Evolutionary conservation across 35 echinoderm and acorn worm genomes (phyloP).

Genomic region (Lytechinus variegatus): DNA sequence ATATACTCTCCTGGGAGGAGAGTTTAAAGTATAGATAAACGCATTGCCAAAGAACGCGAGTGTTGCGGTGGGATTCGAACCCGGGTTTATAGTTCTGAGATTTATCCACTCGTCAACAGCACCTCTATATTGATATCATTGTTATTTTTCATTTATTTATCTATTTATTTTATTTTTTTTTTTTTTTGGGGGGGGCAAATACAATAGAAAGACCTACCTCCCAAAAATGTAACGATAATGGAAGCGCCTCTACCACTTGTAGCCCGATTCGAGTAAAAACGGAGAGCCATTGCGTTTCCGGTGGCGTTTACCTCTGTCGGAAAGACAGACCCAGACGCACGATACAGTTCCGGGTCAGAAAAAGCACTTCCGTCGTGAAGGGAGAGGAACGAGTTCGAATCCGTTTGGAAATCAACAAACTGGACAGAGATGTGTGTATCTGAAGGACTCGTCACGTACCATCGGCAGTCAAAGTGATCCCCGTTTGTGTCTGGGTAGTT

Average conservation of each 20-base stretch:
- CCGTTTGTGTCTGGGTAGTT: slow-evolving; percentile 29
- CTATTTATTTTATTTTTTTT: too few species aligned
- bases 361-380: not conserved
- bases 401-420: slow-evolving; percentile 31
- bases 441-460: slow-evolving; percentile 24
- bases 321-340: not conserved
- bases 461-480: slow-evolving; percentile 19
- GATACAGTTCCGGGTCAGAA: slow-evolving; percentile 19
- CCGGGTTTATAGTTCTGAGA: too few species aligned
- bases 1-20: too few species aligned
- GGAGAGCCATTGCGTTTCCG: slow-evolving; percentile 9
- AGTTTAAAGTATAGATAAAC: too few species aligned
- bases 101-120: too few species aligned
- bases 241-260: not conserved
- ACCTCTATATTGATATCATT: too few species aligned
- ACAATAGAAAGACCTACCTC: not conserved
- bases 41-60: too few species aligned
- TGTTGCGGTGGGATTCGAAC: too few species aligned
- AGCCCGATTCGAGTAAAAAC: slow-evolving; percentile 22
- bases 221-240: not conserved
- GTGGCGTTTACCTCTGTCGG: not conserved
- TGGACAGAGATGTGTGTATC: slow-evolving; percentile 19
- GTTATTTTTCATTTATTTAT: too few species aligned
- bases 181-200: too few species aligned
- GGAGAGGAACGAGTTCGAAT: not conserved